Evolutionary conservation across 2,888 invertebrate species (phyloP).

Genomic region (Spatulosminthurus flaviceps): DNA sequence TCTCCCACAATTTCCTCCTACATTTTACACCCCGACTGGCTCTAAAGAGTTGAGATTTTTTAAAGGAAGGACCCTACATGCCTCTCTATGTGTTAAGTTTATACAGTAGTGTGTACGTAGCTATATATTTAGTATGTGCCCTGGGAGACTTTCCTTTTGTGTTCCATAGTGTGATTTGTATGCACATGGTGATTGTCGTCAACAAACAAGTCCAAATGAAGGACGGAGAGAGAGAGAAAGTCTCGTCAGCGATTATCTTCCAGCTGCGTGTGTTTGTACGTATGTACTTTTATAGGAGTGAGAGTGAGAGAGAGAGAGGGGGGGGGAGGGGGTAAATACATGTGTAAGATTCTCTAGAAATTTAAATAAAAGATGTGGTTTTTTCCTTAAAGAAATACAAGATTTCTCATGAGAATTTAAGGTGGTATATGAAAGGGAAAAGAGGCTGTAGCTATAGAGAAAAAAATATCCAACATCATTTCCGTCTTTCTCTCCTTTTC

Average conservation of each 20-base stretch:
- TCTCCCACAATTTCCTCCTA: not conserved
- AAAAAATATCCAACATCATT: conserved; percentile 16
- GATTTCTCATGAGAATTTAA: not conserved
- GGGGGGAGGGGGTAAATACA: no score
- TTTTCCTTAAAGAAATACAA: not conserved
- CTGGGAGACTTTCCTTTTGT: no score
- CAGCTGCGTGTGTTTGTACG: not conserved
- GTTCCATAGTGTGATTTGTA: not conserved
- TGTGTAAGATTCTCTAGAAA: not conserved
- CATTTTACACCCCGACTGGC: not conserved
- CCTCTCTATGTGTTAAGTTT: no score
- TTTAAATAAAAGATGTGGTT: not conserved
- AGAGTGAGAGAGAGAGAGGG: no score
- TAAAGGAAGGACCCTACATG: no score
- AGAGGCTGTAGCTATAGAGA: not conserved
- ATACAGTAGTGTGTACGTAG: no score
- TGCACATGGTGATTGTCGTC: conserved; percentile 5
- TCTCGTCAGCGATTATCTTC: conserved; percentile 1
- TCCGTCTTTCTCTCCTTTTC: conserved; percentile 32
- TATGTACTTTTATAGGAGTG: no score
- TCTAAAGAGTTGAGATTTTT: no score
- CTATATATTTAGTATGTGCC: no score
- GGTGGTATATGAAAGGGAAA: not conserved
- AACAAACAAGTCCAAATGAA: conserved; percentile 13
- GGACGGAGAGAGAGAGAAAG: not conserved